Conservation (phyloP, 37 sponge, comb jelly and placozoan species). For the Diacarnus erythraeanus region DNA sequence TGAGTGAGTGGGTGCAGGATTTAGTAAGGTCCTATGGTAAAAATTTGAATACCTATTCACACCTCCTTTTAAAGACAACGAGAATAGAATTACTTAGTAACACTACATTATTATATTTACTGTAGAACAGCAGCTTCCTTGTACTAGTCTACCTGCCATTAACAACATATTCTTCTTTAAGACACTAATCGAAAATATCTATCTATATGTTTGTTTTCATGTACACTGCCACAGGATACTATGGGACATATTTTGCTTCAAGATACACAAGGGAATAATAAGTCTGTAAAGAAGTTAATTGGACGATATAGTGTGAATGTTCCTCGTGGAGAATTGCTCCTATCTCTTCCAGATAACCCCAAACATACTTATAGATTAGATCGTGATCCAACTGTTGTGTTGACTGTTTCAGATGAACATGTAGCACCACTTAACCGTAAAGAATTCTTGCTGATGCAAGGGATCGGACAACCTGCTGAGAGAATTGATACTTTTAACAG, state of each 20-base stretch:
- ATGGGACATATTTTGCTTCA: slow-evolving; percentile 21
- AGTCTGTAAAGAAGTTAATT: not conserved
- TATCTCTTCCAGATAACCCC: not conserved
- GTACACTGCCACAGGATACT: not conserved
- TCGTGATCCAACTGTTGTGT: slow-evolving; percentile 8
- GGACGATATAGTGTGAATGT: not conserved
- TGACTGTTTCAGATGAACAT: not conserved
- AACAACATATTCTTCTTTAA: not conserved
- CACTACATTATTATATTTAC: no score
- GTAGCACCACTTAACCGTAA: slow-evolving; percentile 24
- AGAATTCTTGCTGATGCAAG: slow-evolving; percentile 32
- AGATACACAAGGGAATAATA: slow-evolving; percentile 16
- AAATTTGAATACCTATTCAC: no score
- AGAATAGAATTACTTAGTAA: not conserved
- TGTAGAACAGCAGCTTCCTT: no score
- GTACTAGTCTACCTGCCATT: not conserved
- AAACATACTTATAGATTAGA: slow-evolving; percentile 11
- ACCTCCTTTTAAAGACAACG: not conserved
- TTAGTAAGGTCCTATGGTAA: no score
- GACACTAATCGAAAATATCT: no score
- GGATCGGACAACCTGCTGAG: slow-evolving; percentile 6
- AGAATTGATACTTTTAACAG: slow-evolving; percentile 10
- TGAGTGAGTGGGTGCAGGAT: no score
- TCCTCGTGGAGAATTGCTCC: slow-evolving; percentile 34
- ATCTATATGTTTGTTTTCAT: not conserved